Evolutionary conservation across 2,797 vertebrate genomes (phyloP), one percentile per base, ranked within the genome.

Genomic region (Lagorchestes hirsutus): DNA sequence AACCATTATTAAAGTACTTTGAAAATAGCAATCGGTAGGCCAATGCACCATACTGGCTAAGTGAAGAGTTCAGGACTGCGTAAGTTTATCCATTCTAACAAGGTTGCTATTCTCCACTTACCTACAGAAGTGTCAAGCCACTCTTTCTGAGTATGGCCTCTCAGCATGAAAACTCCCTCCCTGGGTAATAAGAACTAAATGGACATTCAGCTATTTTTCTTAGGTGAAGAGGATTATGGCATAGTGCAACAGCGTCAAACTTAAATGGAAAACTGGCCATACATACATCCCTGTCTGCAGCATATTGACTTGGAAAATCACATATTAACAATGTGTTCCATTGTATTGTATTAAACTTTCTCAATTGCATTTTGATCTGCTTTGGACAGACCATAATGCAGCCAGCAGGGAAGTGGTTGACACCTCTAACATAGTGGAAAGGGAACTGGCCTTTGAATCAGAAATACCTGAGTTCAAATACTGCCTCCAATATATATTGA

Each of bases 171-270:
- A 55, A 92, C 92, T 67, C 28, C 54, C 92, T 96, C 94, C 40
- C 58, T 95, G 0, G 93, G 31, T 94, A 91, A 94, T 29, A 91
- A 67, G 94, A 90, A 95, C 16, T n/a, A 74, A 74, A n/a, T 24
- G 24, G 67, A 40, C n/a, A 82, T 46, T 8, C 8, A 46, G 40
- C 18, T 82, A 22, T 82, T 82, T 24, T 82, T 74, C 67, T 82
- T 22, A 40, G 2, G 34, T 82, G n/a, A 82, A 82, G 40, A 24
- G 18, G 67, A 74, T 22, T 46, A 24, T 24, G n/a, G 18, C 40
- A 46, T 82, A 24, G 40, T 40, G 14, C 34, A 74, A n/a, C 16
- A 5, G 1, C 14, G 5, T 74, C 67, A 74, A n/a, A 40, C 16
- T 40, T 5, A 74, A 74, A 40, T 74, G n/a, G 16, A 82, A 82